These are phyloP conservation scores for Leptinotarsa undecemlineata DNA, from an alignment of 1,140 invertebrate genomes.

Conservation along the genomic window DNA sequence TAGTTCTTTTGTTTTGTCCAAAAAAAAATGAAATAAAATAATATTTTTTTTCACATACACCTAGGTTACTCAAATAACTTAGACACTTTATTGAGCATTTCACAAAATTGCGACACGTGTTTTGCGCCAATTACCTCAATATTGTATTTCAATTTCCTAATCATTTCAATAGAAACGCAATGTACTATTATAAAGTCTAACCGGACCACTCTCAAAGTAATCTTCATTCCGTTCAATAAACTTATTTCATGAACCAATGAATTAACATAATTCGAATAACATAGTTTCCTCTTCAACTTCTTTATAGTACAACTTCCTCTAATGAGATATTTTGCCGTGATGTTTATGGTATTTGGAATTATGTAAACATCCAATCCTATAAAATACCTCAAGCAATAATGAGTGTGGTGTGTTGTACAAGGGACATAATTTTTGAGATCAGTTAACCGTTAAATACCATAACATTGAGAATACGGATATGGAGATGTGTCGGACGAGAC, in stretches of 20 bases:
- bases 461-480: constrained; percentile 11
- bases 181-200: too few relatives aligned
- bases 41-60: too few relatives aligned
- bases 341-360: constrained; percentile 18
- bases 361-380: constrained; percentile 18
- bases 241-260: not conserved
- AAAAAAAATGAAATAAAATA: too few relatives aligned
- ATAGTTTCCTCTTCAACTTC: constrained; percentile 9
- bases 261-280: not conserved
- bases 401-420: constrained; percentile 16
- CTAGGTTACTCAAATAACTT: too few relatives aligned
- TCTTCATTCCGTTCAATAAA: constrained; percentile 4
- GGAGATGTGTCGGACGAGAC: constrained; percentile 4
- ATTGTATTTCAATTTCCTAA: too few relatives aligned
- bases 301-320: constrained; percentile 7
- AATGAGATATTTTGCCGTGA: constrained; percentile 20
- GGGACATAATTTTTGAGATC: constrained; percentile 20
- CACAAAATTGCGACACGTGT: too few relatives aligned
- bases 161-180: too few relatives aligned
- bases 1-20: too few relatives aligned
- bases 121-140: too few relatives aligned
- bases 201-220: not conserved
- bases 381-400: constrained; percentile 14
- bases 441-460: constrained; percentile 18
- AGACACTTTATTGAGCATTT: too few relatives aligned